Evolutionary conservation across 2,113 vertebrate species (phyloP).

Genomic region (Onychostruthus taczanowskii): DNA sequence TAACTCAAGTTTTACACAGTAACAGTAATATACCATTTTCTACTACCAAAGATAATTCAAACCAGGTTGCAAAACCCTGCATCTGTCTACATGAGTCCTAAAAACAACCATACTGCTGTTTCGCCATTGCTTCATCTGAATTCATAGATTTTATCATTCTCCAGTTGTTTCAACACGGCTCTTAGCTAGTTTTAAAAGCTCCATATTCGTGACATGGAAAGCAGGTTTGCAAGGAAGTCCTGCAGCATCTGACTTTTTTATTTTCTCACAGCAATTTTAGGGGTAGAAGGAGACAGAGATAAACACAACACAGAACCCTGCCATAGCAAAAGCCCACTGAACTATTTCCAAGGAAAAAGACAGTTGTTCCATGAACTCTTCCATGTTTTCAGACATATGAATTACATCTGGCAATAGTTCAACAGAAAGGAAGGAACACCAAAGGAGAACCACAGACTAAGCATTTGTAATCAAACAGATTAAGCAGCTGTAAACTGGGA

Average conservation of each 20-base stretch:
- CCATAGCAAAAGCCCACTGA: background rate
- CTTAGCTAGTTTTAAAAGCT: background rate
- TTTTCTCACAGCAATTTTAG: slow-evolving; percentile 3
- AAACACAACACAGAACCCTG: background rate
- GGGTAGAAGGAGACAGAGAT: background rate
- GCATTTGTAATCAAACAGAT: background rate
- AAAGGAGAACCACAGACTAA: background rate
- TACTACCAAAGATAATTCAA: background rate
- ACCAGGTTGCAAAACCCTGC: background rate
- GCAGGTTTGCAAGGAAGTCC: background rate
- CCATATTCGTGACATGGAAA: background rate
- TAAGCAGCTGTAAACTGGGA: background rate
- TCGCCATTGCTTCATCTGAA: background rate
- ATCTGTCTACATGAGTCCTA: background rate
- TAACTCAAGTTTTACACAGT: background rate
- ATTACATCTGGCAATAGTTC: background rate
- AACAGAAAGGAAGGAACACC: background rate
- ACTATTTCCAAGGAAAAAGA: slow-evolving; percentile 18
- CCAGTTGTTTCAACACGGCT: background rate
- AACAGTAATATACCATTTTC: background rate
- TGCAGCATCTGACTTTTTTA: background rate
- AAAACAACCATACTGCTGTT: background rate
- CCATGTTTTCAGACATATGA: background rate
- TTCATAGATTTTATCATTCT: background rate
- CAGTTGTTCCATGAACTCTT: slow-evolving; percentile 12